Conservation (phyloP, 2,888 invertebrate species). For the Scaptomyza cyrtandrae region DNA sequence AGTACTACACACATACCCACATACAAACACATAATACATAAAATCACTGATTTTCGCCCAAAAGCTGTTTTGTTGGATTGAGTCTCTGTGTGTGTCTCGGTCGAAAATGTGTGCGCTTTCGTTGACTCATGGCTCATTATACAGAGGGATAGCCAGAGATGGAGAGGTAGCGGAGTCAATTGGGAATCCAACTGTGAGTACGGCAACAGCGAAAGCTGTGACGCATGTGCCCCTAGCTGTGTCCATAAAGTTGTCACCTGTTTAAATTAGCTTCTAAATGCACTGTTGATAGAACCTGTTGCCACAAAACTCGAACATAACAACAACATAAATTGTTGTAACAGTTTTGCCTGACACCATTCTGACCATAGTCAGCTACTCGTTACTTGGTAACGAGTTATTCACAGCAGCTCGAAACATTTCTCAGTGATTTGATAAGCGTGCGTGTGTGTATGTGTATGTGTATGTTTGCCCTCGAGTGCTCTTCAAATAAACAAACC, state of each 20-base stretch:
- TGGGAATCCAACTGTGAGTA: slow-evolving; percentile 22
- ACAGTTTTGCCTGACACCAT: background rate
- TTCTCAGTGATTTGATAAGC: slow-evolving; percentile 7
- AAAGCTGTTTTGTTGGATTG: slow-evolving; percentile 10
- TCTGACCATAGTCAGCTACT: background rate
- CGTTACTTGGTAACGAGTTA: slow-evolving; percentile 9
- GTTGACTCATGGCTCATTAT: slow-evolving; percentile 64
- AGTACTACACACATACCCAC: slow-evolving; percentile 34
- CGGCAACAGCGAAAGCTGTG: background rate
- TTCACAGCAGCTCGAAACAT: slow-evolving; percentile 36
- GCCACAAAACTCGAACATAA: background rate
- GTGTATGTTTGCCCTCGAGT: slow-evolving; percentile 30
- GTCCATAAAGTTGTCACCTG: slow-evolving; percentile 21
- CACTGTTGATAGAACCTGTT: slow-evolving; percentile 15
- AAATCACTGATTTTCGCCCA: slow-evolving; percentile 42
- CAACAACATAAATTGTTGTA: background rate
- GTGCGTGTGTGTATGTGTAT: background rate
- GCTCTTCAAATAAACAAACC: slow-evolving; percentile 36
- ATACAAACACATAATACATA: slow-evolving; percentile 21
- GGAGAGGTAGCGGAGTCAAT: slow-evolving; percentile 5
- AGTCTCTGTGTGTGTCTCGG: background rate
- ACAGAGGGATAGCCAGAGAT: slow-evolving; percentile 17
- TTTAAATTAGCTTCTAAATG: slow-evolving; percentile 5
- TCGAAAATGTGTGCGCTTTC: slow-evolving; percentile 19
- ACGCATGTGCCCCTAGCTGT: slow-evolving; percentile 1